Evolutionary conservation across 2,113 vertebrate species (phyloP).

Genomic region (Perca fluviatilis): DNA sequence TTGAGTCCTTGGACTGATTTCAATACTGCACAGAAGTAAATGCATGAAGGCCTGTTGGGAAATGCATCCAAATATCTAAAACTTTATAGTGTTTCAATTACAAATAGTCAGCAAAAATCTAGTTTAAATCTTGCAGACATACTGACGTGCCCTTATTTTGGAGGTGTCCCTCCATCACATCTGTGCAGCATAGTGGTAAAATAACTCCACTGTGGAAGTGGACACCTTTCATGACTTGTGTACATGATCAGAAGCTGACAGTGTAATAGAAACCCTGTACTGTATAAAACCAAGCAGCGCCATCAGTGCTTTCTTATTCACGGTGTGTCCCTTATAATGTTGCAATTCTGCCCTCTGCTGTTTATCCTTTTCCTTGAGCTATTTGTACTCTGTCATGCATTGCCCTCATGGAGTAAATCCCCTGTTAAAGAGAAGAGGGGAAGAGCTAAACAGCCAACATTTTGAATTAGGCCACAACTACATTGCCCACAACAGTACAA

Average conservation of each 20-base stretch:
- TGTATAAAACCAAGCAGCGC: not conserved
- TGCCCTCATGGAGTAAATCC: not conserved
- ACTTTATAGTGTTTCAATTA: not conserved
- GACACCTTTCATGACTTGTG: slow-evolving; percentile 29
- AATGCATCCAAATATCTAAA: not conserved
- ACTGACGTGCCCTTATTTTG: not conserved
- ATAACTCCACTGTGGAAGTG: slow-evolving; percentile 16
- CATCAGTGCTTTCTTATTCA: not conserved
- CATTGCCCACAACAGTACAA: not conserved
- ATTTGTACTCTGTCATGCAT: not conserved
- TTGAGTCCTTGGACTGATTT: not conserved
- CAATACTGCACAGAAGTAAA: not conserved
- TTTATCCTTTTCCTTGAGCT: too few relatives aligned
- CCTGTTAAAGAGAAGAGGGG: not conserved
- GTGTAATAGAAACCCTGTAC: slow-evolving; percentile 26
- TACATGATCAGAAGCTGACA: slow-evolving; percentile 12
- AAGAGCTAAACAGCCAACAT: not conserved
- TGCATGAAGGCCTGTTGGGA: not conserved
- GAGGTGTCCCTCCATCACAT: not conserved
- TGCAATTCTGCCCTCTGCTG: slow-evolving; percentile 45
- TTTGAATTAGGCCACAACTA: too few relatives aligned
- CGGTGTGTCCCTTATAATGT: not conserved
- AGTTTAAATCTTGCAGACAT: not conserved
- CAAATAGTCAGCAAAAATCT: not conserved
- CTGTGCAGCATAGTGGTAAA: slow-evolving; percentile 8